Conservation (phyloP, 2,113 vertebrate species). For the Crotalus viridis region DNA sequence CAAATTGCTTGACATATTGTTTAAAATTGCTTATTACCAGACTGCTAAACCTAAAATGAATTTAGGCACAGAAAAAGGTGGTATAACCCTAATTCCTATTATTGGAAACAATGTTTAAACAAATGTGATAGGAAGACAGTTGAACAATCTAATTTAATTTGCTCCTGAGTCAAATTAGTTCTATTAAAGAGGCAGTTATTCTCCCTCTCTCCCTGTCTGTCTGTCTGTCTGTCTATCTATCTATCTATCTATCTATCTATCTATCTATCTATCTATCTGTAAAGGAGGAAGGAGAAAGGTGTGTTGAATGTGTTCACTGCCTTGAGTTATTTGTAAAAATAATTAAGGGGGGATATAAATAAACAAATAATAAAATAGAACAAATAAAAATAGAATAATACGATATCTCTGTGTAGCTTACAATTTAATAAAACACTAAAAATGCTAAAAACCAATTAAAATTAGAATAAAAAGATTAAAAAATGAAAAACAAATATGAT, state of each 20-base stretch:
- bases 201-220: too few species aligned
- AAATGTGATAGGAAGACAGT: conserved; percentile 58
- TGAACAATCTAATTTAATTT: conserved; percentile 55
- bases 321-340: background rate
- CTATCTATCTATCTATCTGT: too few species aligned
- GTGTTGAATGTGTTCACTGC: background rate
- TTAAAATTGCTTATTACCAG: conserved; percentile 44
- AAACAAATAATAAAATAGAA: background rate
- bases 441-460: background rate
- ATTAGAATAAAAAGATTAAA: background rate
- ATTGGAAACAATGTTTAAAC: conserved; percentile 51
- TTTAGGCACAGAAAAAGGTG: conserved; percentile 54
- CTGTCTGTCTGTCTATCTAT: too few species aligned
- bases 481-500: background rate
- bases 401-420: background rate
- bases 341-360: background rate
- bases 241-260: too few species aligned
- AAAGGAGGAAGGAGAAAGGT: background rate
- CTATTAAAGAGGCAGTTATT: background rate
- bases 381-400: background rate
- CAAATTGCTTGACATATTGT: conserved; percentile 27
- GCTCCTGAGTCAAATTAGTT: conserved; percentile 58
- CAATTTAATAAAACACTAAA: background rate
- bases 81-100: conserved; percentile 52
- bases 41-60: conserved; percentile 54